These are phyloP conservation scores for Zaprionus ghesquierei DNA, from an alignment of 1,140 invertebrate species.

Conservation along the genomic window DNA sequence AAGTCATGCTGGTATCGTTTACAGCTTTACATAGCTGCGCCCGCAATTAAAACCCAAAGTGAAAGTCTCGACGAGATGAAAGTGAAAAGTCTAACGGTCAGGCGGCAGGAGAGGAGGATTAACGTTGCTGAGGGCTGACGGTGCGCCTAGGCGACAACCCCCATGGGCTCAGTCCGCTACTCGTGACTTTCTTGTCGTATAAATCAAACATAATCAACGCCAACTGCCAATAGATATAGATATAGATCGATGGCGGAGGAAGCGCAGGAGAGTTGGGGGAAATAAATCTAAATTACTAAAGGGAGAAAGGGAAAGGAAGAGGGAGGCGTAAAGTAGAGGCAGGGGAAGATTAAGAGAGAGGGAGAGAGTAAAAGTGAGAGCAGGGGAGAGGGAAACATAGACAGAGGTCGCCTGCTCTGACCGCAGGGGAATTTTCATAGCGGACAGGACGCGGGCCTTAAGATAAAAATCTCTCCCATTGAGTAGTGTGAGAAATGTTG, in stretches of 20 bases:
- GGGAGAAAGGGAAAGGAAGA: background rate
- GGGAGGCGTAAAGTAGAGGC: background rate
- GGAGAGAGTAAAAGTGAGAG: background rate
- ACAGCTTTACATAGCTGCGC: constrained; percentile 28
- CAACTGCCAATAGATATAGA: constrained; percentile 57
- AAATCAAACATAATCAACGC: constrained; percentile 78
- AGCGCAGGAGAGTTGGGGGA: background rate
- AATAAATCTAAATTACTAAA: constrained; percentile 74
- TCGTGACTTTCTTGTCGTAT: constrained; percentile 54
- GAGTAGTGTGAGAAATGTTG: constrained; percentile 19
- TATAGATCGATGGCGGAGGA: background rate
- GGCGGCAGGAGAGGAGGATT: background rate
- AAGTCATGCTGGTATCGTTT: constrained; percentile 63
- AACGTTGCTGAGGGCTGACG: background rate
- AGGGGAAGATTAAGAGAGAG: background rate
- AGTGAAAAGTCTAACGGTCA: constrained; percentile 5
- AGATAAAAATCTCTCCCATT: constrained; percentile 60
- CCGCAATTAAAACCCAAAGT: constrained; percentile 57
- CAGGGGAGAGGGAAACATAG: background rate
- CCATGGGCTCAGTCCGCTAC: constrained; percentile 10
- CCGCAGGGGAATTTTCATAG: constrained; percentile 57
- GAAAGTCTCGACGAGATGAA: constrained; percentile 47
- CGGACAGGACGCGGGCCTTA: constrained; percentile 18
- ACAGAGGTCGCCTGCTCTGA: background rate
- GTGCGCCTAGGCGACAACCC: constrained; percentile 8